phyloP scores from a whole-genome alignment of 2,113 vertebrate genomes.

The Xiphorhynchus elegans region DNA sequence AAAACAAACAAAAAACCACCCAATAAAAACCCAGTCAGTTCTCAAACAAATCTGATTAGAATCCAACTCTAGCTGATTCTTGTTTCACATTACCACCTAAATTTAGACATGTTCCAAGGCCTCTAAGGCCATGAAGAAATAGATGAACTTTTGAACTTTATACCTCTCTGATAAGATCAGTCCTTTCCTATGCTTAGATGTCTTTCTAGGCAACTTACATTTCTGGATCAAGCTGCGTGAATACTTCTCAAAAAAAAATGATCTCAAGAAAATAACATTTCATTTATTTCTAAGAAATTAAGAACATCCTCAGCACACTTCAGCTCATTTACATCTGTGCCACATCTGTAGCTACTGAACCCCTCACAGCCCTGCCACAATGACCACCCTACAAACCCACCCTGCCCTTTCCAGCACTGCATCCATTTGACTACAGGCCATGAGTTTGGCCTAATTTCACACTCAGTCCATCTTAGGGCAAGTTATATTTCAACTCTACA shows the following conservation, averaged over 20 bases:
- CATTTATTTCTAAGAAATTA: neutral
- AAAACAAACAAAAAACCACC: neutral
- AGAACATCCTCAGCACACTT: fast-evolving
- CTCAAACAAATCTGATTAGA: neutral
- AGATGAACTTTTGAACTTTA: neutral
- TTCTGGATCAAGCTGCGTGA: neutral
- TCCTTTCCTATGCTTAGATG: neutral
- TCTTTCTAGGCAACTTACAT: neutral
- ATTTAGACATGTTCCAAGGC: neutral
- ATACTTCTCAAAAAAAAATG: neutral
- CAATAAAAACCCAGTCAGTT: neutral
- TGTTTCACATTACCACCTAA: neutral
- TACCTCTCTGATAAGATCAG: fast-evolving
- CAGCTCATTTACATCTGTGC: fast-evolving
- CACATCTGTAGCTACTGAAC: neutral
- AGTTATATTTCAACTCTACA: neutral
- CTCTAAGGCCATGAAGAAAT: neutral
- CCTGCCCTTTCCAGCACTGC: neutral
- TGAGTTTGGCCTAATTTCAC: neutral
- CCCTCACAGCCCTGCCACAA: neutral
- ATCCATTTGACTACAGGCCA: no score
- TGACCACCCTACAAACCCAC: neutral
- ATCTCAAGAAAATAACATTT: neutral
- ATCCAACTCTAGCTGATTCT: neutral
- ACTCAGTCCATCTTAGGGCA: neutral